phyloP scores from a whole-genome alignment of 2,888 invertebrate species.

The Caenorhabditis angaria region DNA sequence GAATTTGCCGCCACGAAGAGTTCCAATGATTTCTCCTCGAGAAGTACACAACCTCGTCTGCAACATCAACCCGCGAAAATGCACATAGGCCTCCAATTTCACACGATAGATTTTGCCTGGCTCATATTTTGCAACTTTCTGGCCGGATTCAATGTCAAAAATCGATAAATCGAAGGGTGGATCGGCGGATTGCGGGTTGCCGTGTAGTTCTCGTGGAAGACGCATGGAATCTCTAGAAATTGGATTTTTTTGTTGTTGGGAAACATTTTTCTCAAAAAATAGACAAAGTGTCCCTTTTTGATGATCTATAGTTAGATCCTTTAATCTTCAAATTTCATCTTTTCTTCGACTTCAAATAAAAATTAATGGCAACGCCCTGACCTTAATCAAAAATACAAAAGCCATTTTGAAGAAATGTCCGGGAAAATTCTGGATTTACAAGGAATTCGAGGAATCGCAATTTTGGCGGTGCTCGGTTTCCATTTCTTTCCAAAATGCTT shows the following conservation, averaged over 20 bases:
- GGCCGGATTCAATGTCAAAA: constrained; percentile 32
- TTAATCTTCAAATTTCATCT: no score
- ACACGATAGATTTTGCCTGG: constrained; percentile 46
- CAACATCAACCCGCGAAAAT: constrained; percentile 57
- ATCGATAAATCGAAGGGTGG: constrained; percentile 51
- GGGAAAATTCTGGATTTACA: no score
- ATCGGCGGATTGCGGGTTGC: constrained; percentile 41
- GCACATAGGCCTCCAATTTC: constrained; percentile 48
- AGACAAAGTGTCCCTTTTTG: background rate
- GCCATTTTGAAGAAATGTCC: no score
- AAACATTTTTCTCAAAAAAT: constrained; percentile 8
- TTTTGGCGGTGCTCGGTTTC: no score
- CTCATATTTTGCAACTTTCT: constrained; percentile 34
- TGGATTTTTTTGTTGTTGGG: no score
- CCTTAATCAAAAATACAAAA: no score
- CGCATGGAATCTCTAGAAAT: constrained; percentile 41
- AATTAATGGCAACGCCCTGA: no score
- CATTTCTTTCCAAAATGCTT: no score
- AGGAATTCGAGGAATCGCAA: no score
- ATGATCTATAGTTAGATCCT: no score
- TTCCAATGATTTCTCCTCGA: constrained; percentile 54
- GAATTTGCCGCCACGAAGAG: constrained; percentile 56
- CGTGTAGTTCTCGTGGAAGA: constrained; percentile 42
- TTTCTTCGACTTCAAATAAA: no score
- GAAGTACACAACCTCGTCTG: constrained; percentile 54